Conservation (phyloP, 2,113 vertebrate species). For the Hypomesus transpacificus region DNA sequence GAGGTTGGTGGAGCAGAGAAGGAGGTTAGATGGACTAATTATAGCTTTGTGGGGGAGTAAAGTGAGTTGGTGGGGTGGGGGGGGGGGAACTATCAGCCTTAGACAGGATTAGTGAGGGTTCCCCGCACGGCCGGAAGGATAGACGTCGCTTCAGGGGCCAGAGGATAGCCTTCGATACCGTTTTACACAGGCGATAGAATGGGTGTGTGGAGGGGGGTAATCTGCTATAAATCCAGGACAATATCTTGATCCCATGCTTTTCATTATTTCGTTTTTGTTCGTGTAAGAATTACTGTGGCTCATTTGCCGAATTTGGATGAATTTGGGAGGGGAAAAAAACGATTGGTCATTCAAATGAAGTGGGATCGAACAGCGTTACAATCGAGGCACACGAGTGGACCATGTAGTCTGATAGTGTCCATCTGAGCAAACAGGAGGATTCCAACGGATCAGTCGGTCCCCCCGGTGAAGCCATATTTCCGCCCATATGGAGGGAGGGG, state of each 20-base stretch:
- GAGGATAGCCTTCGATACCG: not conserved
- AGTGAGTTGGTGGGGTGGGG: not conserved
- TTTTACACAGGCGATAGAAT: not conserved
- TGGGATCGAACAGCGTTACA: slow-evolving; percentile 23
- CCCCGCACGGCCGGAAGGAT: not conserved
- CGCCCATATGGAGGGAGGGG: slow-evolving; percentile 29
- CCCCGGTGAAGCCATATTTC: slow-evolving; percentile 21
- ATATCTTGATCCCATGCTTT: too few species aligned
- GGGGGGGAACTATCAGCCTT: not conserved
- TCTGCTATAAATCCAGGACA: too few species aligned
- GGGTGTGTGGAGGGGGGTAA: not conserved
- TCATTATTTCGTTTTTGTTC: too few species aligned
- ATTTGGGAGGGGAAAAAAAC: too few species aligned
- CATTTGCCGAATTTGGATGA: too few species aligned
- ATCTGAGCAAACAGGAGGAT: slow-evolving; percentile 66
- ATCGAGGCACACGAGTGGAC: slow-evolving; percentile 23
- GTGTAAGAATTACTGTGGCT: too few species aligned
- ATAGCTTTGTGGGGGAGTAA: slow-evolving; percentile 20
- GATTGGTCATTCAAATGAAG: slow-evolving; percentile 14
- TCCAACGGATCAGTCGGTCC: slow-evolving; percentile 35
- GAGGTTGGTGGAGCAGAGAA: slow-evolving; percentile 27
- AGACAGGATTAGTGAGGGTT: not conserved
- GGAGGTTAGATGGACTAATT: slow-evolving; percentile 64
- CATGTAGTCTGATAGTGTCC: slow-evolving; percentile 44
- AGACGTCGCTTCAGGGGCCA: not conserved